These are phyloP conservation scores for Valencia hispanica DNA, from an alignment of 2,797 vertebrate species.

Conservation along the genomic window DNA sequence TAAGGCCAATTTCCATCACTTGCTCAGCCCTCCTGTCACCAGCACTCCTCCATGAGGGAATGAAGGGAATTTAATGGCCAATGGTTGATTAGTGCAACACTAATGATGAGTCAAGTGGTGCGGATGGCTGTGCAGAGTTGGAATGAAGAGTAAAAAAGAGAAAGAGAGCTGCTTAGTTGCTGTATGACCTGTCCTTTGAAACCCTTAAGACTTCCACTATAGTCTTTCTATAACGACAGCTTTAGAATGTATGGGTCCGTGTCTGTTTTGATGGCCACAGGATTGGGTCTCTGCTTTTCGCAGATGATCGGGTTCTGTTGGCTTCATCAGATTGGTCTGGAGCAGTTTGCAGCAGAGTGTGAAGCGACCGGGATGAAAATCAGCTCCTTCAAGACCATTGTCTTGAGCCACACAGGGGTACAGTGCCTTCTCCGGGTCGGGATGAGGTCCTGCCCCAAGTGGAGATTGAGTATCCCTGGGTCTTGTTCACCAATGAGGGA, in stretches of 20 bases:
- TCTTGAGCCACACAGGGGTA: no score
- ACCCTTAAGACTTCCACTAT: background rate
- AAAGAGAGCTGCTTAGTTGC: constrained; percentile 3
- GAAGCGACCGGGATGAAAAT: background rate
- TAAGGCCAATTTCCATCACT: constrained; percentile 70
- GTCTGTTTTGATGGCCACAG: background rate
- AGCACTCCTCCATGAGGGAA: constrained; percentile 12
- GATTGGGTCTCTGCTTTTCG: no score
- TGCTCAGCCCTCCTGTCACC: constrained; percentile 47
- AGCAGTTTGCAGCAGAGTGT: no score
- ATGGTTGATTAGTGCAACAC: constrained; percentile 62
- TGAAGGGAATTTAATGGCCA: constrained; percentile 57
- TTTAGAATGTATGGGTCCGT: background rate
- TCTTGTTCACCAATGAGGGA: no score
- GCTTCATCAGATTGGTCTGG: background rate
- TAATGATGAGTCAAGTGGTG: constrained; percentile 53
- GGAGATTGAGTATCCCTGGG: no score
- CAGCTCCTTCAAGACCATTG: no score
- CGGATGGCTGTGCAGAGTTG: constrained; percentile 27
- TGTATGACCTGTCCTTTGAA: constrained; percentile 6
- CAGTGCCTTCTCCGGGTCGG: no score
- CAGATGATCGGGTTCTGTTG: background rate
- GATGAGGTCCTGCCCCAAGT: no score
- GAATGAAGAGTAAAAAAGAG: constrained; percentile 33
- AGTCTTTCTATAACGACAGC: background rate